Evolutionary conservation across 2,888 invertebrate genomes (phyloP), one percentile per base, ranked within the genome.

Genomic region (Mesorhabditis spiculigera): DNA sequence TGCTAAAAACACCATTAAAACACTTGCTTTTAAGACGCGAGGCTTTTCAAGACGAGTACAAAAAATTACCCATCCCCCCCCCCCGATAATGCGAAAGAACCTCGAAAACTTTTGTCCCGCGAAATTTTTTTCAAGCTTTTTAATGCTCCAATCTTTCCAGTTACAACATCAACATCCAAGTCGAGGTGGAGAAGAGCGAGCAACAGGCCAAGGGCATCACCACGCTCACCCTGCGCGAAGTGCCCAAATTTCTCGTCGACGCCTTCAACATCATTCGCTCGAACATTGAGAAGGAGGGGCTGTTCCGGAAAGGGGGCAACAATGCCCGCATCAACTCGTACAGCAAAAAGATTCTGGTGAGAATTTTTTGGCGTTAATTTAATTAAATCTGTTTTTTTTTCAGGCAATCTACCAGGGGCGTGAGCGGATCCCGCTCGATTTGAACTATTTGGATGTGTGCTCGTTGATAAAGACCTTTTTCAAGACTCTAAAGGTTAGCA

Each of bases 241-340:
- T 50, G 58, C 58, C 58, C 58, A 50, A 50, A n/a, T 50, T 50
- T 50, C 58, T 50, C n/a, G 58, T 50, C 58, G 58, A 50, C n/a
- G 58, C 58, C n/a, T 50, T 50, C 58, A 50, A 50, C n/a, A 50
- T 50, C n/a, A 50, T 50, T 50, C 58, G 58, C 8, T 50, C 58
- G 58, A 50, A 50, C n/a, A 50, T 50, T n/a, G 58, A 50, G 8
- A 50, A 50, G n/a, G 58, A 50, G 58, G 58, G 58, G n/a, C n/a
- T 50, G 58, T 50, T 50, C n/a, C 58, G 58, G 58, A 50, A 50
- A 50, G 58, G 58, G 8, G 58, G 58, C 8, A 50, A 50, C 58
- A 50, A n/a, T n/a, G 58, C 58, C n/a, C 58, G 58, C 8, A 50
- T 50, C 58, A 50, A 50, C 58, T 50, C 58, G 58, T 50, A 13